Percentiles rank a stretch among this genome's conserved stretches.
Evolutionary conservation across 2,113 vertebrate genomes (phyloP).

Genomic region (Tylochromis polylepis): DNA sequence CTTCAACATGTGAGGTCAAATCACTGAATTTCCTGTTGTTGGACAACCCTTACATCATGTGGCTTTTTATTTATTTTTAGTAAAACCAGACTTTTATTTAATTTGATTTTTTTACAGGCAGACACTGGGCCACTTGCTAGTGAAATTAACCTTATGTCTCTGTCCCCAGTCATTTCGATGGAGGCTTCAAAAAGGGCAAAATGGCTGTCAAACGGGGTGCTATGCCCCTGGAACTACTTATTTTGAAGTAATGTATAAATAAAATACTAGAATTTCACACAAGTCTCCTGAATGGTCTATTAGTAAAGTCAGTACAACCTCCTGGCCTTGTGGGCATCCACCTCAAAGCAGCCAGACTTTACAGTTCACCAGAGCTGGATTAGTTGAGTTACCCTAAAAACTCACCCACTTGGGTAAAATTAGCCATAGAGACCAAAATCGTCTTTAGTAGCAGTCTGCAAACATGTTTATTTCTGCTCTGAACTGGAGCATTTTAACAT

Average conservation of each 20-base stretch:
- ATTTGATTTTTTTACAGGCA: fast-evolving
- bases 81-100: neutral
- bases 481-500: neutral
- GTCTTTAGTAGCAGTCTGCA: neutral
- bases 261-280: neutral
- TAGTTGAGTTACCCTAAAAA: fast-evolving
- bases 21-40: fast-evolving
- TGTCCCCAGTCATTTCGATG: neutral
- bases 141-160: neutral
- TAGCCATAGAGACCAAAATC: neutral
- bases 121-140: neutral
- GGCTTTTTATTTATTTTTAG: neutral
- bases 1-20: neutral
- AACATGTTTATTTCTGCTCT: neutral
- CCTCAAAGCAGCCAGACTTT: neutral
- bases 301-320: neutral
- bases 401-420: neutral
- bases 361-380: fast-evolving
- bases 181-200: neutral
- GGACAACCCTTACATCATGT: neutral
- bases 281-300: too few species aligned
- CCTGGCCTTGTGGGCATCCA: neutral
- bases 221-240: neutral
- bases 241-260: neutral
- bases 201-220: fast-evolving